A percentile compares a stretch with the other conserved stretches of the same genome.
Evolutionary conservation across 2,888 invertebrate genomes (phyloP).

Genomic region (Automeris io): DNA sequence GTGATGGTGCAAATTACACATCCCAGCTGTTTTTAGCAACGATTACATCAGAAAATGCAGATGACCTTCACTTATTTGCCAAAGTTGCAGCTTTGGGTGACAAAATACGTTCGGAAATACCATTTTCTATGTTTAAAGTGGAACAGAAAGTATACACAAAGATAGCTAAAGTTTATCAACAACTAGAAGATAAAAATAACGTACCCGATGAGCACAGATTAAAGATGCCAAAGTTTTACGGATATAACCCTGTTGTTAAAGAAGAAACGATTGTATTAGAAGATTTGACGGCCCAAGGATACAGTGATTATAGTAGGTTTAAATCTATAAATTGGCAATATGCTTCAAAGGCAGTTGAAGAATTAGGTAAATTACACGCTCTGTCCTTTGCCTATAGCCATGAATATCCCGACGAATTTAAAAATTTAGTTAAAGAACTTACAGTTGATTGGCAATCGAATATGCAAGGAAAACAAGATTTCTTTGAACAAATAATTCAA

Average conservation of each 20-base stretch:
- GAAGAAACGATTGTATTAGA: constrained; percentile 42
- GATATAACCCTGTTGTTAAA: constrained; percentile 14
- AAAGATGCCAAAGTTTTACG: constrained; percentile 26
- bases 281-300: constrained; percentile 28
- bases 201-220: constrained; percentile 24
- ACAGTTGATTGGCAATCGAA: background rate
- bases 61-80: constrained; percentile 35
- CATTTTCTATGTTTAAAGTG: constrained; percentile 10
- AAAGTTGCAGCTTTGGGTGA: constrained; percentile 33
- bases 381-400: constrained; percentile 34
- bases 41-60: constrained; percentile 21
- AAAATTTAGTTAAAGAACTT: constrained; percentile 1
- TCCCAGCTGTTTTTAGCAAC: constrained; percentile 32
- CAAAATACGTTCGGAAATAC: constrained; percentile 8
- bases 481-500: constrained; percentile 11
- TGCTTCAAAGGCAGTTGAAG: constrained; percentile 22
- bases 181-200: constrained; percentile 17
- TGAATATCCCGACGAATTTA: constrained; percentile 29
- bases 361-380: constrained; percentile 41
- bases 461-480: background rate
- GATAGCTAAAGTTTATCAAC: constrained; percentile 13
- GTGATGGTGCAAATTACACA: constrained; percentile 43
- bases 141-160: constrained; percentile 20
- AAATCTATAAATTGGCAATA: constrained; percentile 32
- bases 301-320: constrained; percentile 25